Conservation (phyloP, 35 echinoderm and acorn worm species). For the Hemicentrotus pulcherrimus region DNA sequence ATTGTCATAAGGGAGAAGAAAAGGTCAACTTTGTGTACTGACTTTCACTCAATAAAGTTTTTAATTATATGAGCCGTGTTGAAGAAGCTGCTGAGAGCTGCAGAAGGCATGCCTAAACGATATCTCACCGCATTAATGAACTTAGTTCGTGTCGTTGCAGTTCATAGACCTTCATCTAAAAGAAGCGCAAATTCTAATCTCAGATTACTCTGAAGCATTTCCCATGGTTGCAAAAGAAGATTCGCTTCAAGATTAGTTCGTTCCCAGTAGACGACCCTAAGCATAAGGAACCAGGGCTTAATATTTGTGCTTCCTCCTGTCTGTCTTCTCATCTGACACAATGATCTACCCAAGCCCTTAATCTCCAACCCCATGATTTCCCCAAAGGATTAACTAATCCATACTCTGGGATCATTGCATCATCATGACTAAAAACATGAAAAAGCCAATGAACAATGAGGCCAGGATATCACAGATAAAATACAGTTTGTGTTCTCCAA, state of each 20-base stretch:
- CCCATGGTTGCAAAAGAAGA: background rate
- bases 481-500: background rate
- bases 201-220: background rate
- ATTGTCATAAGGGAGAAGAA: no score
- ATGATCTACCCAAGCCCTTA: background rate
- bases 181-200: background rate
- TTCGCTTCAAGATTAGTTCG: background rate
- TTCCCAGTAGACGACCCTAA: background rate
- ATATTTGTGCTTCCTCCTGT: background rate
- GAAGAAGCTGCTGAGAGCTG: background rate
- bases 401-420: background rate
- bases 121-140: background rate
- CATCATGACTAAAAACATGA: background rate
- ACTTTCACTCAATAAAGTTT: no score
- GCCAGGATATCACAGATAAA: background rate
- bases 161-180: constrained; percentile 13
- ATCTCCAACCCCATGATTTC: background rate
- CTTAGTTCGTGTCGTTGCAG: background rate
- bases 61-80: background rate
- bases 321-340: background rate
- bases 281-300: background rate
- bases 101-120: background rate
- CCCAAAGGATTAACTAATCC: background rate
- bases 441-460: background rate
- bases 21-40: no score